These are phyloP conservation scores for Gorsachius magnificus DNA, from an alignment of 2,797 vertebrate genomes.

Conservation along the genomic window DNA sequence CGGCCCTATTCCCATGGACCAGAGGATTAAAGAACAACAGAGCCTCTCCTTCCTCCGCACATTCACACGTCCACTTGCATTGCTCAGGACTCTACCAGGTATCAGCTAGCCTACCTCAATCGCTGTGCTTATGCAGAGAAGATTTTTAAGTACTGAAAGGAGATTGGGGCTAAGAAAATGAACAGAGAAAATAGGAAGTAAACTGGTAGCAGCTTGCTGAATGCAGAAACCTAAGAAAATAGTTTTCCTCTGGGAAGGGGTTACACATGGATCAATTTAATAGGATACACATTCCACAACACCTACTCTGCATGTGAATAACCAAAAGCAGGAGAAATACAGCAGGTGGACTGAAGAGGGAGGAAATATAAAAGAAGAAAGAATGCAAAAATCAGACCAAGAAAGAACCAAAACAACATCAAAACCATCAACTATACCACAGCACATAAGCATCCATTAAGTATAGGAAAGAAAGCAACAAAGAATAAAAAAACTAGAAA, in stretches of 20 bases:
- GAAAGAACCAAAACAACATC: background rate
- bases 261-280: background rate
- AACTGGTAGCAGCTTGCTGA: background rate
- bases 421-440: background rate
- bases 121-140: background rate
- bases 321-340: background rate
- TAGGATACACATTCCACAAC: background rate
- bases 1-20: background rate
- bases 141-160: background rate
- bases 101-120: background rate
- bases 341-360: background rate
- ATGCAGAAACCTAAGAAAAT: background rate
- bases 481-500: background rate
- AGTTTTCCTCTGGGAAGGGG: background rate
- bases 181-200: background rate
- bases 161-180: background rate
- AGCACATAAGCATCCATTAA: background rate
- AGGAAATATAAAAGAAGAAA: background rate
- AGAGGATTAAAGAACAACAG: background rate
- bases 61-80: background rate
- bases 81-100: background rate
- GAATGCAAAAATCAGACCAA: background rate
- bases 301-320: background rate
- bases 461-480: background rate
- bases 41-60: background rate